A percentile compares a stretch with the other conserved stretches of the same genome.
These are phyloP conservation scores for Halocynthia roretzi DNA, from an alignment of 23 tunicate genomes.

Conservation along the genomic window DNA sequence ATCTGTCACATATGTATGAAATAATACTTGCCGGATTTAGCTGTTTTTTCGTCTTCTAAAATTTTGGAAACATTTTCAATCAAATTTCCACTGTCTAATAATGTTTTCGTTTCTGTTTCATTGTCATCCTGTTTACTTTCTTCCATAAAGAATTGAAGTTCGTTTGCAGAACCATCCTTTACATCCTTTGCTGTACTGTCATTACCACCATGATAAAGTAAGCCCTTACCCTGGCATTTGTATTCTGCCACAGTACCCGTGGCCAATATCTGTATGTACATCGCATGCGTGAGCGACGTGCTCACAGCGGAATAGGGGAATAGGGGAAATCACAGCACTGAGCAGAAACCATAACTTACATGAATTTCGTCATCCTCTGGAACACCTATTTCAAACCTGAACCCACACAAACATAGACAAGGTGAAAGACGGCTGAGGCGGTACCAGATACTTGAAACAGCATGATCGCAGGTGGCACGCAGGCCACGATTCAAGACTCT, in stretches of 20 bases:
- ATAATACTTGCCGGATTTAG: no score
- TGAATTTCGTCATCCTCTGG: constrained; percentile 87
- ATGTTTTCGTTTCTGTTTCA: neutral
- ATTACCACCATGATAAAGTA: neutral
- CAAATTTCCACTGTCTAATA: neutral
- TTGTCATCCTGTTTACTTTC: neutral
- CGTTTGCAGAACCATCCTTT: neutral
- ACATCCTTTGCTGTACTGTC: neutral
- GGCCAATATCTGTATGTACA: neutral
- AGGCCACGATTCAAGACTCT: constrained; percentile 39
- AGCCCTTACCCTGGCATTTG: neutral
- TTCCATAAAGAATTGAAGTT: constrained; percentile 10
- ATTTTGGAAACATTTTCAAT: no score
- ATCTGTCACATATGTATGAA: no score
- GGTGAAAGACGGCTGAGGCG: constrained; percentile 28
- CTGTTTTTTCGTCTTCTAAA: no score
- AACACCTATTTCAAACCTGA: constrained; percentile 37
- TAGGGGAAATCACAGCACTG: neutral
- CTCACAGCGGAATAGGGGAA: no score
- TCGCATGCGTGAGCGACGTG: no score
- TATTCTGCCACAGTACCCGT: constrained; percentile 7
- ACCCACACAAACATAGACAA: constrained; percentile 19
- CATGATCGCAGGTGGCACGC: constrained; percentile 12
- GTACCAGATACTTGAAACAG: constrained; percentile 39
- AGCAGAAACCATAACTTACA: constrained; percentile 18